A percentile compares a stretch with the other conserved stretches of the same genome.
Conservation (phyloP, 2,888 invertebrate species). For the Drosophila ochracea region DNA sequence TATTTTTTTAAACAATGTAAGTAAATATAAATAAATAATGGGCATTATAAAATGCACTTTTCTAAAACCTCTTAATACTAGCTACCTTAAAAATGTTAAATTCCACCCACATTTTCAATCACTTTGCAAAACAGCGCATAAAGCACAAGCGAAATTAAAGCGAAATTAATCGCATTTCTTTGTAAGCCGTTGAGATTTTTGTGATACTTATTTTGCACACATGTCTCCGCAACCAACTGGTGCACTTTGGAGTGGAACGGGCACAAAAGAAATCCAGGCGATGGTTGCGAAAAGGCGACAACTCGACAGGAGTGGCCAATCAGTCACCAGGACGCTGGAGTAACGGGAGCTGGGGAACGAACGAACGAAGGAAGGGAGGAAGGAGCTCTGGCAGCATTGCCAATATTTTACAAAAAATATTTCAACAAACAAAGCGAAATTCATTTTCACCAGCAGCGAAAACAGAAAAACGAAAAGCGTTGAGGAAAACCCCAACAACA, state of each 20-base stretch:
- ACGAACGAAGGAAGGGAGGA: neutral
- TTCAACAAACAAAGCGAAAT: conserved; percentile 77
- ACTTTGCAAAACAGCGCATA: neutral
- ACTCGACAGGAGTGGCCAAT: conserved; percentile 61
- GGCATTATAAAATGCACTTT: neutral
- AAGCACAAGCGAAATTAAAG: neutral
- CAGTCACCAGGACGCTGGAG: conserved; percentile 52
- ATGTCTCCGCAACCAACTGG: conserved; percentile 19
- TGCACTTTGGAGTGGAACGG: neutral
- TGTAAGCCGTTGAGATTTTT: conserved; percentile 68
- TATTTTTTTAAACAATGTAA: neutral
- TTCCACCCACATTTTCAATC: neutral
- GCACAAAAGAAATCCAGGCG: conserved; percentile 40
- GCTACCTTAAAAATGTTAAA: neutral
- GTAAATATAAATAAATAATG: neutral
- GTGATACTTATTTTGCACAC: conserved; percentile 21
- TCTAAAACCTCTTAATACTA: neutral
- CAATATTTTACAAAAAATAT: conserved; percentile 74
- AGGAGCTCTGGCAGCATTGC: conserved; percentile 15
- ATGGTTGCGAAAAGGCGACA: conserved; percentile 47
- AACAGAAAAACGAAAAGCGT: conserved; percentile 1
- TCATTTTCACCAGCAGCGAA: conserved; percentile 56
- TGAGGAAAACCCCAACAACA: conserved; percentile 25
- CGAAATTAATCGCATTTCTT: conserved; percentile 39
- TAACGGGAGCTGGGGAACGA: conserved; percentile 11